Evolutionary conservation across 2,797 vertebrate genomes (phyloP), one percentile per base, ranked within the genome.

Genomic region (Gymnocypris eckloni): DNA sequence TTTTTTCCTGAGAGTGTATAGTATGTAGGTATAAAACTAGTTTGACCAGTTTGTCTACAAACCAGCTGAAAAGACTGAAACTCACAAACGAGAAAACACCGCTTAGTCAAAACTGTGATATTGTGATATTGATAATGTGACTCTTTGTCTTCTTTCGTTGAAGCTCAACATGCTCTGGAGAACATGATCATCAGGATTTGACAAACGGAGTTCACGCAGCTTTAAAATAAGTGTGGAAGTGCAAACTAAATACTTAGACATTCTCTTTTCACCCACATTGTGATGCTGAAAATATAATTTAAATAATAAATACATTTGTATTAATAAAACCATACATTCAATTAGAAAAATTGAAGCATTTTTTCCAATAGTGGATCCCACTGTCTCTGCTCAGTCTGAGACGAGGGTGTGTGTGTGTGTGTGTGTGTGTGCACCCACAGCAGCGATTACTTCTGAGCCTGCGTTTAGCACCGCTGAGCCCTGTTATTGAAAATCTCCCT

Each of bases 401-500:
- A 52, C 6, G 2, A n/a, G 8, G 20, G 8, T 45, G 83, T 5
- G 18, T 12, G 16, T 0, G 43, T 43, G 41, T 41, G 41, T 43
- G 41, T 33, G 18, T 37, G 39, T 15, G 37, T 52, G 72, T 16
- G 72, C 0, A 45, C 28, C 37, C 33, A 72, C 67, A 4, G n/a
- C 18, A 1, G 80, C 33, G 67, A 71, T 82, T 71, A 82, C 48
- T 82, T 82, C 48, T 72, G 80, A 71, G 76, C 67, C 83, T 79
- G 66, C 52, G 67, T 79, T 85, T 79, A 79, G 83, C 77, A 85
- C 83, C 22, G 28, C 77, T 72, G 83, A 85, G 69, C 76, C 41
- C 76, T 50, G 67, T 79, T 79, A 79, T 85, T 85, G 76, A 85
- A 79, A 85, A 85, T 72, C 48, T 85, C 50, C 50, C 66, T n/a